Percentiles rank a stretch among this genome's conserved stretches.
Evolutionary conservation across 2,888 invertebrate genomes (phyloP).

Genomic region (Thera obeliscata): DNA sequence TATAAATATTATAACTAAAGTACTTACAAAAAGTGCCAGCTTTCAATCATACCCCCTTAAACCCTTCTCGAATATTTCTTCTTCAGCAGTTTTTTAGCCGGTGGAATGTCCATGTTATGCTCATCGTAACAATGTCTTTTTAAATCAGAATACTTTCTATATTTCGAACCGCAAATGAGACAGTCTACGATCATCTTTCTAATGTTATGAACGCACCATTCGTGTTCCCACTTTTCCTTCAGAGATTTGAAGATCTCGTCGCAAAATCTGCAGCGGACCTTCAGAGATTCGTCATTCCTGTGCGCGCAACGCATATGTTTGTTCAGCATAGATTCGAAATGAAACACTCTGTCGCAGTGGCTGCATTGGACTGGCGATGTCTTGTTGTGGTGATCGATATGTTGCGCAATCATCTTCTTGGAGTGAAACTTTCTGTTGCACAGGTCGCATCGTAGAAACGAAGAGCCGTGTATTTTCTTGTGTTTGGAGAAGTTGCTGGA

Average conservation of each 20-base stretch:
- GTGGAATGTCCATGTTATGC: slow-evolving; percentile 63
- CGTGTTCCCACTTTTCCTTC: slow-evolving; percentile 80
- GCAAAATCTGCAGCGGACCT: slow-evolving; percentile 70
- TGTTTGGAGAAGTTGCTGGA: slow-evolving; percentile 82
- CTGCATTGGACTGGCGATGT: slow-evolving; percentile 63
- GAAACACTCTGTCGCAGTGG: slow-evolving; percentile 65
- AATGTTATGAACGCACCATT: slow-evolving; percentile 73
- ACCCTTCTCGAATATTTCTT: neutral
- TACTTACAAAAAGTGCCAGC: slow-evolving; percentile 1
- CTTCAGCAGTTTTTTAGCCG: slow-evolving; percentile 56
- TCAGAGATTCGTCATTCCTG: slow-evolving; percentile 49
- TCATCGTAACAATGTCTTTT: slow-evolving; percentile 63
- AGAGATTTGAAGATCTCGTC: slow-evolving; percentile 59
- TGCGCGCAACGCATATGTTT: slow-evolving; percentile 73
- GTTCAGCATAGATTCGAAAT: slow-evolving; percentile 75
- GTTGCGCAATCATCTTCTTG: slow-evolving; percentile 74
- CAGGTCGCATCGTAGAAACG: slow-evolving; percentile 73
- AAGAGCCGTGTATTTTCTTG: slow-evolving; percentile 75
- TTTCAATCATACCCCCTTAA: slow-evolving; percentile 5
- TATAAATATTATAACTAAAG: neutral
- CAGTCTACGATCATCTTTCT: slow-evolving; percentile 76
- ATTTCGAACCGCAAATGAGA: slow-evolving; percentile 66
- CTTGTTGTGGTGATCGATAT: slow-evolving; percentile 75
- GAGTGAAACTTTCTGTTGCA: slow-evolving; percentile 79
- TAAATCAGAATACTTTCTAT: slow-evolving; percentile 72